phyloP scores from a whole-genome alignment of 2,113 vertebrate genomes.

The Pseudolaguvia tuberculata region DNA sequence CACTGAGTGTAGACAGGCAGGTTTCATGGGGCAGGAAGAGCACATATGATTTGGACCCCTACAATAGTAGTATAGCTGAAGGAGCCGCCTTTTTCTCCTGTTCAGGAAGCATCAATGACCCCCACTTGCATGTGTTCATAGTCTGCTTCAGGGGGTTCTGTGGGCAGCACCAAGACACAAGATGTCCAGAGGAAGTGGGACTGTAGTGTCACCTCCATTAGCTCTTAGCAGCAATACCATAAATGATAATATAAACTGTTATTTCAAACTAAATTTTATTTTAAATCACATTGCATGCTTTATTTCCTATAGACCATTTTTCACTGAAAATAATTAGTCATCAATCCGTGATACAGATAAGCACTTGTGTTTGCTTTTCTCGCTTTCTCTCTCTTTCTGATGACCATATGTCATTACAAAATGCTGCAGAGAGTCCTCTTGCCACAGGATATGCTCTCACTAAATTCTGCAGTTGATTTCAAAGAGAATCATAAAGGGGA shows the following conservation, averaged over 20 bases:
- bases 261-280: neutral
- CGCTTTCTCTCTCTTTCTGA: neutral
- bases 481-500: conserved; percentile 2
- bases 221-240: neutral
- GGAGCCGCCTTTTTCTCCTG: no score
- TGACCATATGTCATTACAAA: conserved; percentile 13
- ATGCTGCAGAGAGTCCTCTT: conserved; percentile 20
- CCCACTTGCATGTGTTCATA: no score
- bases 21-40: no score
- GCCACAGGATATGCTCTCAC: conserved; percentile 18
- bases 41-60: no score
- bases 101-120: no score
- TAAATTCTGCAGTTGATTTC: conserved; percentile 19
- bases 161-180: no score
- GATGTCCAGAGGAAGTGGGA: no score
- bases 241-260: neutral
- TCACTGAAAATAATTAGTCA: conserved; percentile 18
- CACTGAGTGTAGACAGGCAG: no score
- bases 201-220: neutral
- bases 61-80: no score
- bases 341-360: neutral
- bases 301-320: neutral
- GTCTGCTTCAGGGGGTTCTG: no score
- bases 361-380: neutral
- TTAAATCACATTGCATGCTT: neutral